Conservation (phyloP, 2,888 invertebrate genomes). For the Campoplex nolae region DNA sequence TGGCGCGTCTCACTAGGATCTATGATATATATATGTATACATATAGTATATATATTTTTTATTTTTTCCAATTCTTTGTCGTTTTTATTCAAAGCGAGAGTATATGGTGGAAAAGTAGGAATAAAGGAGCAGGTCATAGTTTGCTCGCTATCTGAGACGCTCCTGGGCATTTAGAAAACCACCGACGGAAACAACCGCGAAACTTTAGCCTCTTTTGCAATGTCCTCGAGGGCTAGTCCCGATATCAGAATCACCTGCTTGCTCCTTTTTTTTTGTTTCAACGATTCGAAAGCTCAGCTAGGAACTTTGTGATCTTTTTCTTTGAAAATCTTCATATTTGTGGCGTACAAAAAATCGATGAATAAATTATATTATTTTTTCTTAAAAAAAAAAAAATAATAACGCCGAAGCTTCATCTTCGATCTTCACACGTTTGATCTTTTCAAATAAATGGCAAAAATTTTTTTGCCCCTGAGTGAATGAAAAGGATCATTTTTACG, state of each 20-base stretch:
- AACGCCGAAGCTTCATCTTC: no score
- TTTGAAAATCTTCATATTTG: neutral
- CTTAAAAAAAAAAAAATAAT: no score
- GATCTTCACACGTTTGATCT: no score
- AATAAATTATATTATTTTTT: neutral
- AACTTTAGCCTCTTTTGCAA: slow-evolving; percentile 57
- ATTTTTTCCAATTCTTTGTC: neutral
- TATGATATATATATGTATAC: slow-evolving; percentile 73
- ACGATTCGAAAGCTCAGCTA: slow-evolving; percentile 20
- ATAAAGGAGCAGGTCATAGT: slow-evolving; percentile 20
- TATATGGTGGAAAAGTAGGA: neutral
- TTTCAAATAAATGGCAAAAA: neutral
- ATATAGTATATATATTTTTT: no score
- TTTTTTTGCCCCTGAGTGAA: neutral
- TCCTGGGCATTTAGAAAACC: slow-evolving; percentile 62
- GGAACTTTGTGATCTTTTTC: slow-evolving; percentile 25
- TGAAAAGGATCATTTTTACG: neutral
- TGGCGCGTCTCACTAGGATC: slow-evolving; percentile 70
- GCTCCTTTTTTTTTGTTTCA: neutral
- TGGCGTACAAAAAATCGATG: neutral
- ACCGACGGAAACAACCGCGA: slow-evolving; percentile 43
- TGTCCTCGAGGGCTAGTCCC: slow-evolving; percentile 52
- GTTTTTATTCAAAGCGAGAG: slow-evolving; percentile 81
- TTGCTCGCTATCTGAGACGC: slow-evolving; percentile 57
- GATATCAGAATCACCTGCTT: slow-evolving; percentile 45